Base-by-base conservation (phyloP, 2,113 vertebrate species). In the Perca flavescens region DNA sequence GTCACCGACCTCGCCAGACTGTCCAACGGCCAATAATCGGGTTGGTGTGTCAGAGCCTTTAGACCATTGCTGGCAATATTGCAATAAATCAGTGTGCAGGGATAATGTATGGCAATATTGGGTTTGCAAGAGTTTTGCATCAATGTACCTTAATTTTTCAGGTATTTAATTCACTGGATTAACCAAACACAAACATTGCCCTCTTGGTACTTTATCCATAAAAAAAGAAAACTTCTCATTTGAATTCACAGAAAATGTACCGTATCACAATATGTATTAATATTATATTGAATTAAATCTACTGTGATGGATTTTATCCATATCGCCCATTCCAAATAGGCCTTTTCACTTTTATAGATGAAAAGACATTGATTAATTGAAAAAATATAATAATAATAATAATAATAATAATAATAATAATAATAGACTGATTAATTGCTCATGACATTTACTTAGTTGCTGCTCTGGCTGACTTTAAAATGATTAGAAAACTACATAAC, bases 111-210 rank as follows among this genome's bases (percentile, higher is more conserved):
- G 28, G 13, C 2, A 50, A 43, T 28, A n/a, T n/a, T 56, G 13
- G 21, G 36, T 61, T 61, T 56, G 56, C 40, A 61, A 65, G 34
- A 60, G 22, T 19, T 74, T 40, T 79, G 49, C n/a, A 56, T 40
- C 15, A 22, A 6, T 28, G 10, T 11, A 36, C 28, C 19, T 57
- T 60, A 2, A 40, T 40, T n/a, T 36, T 62, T 63, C 7, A 64
- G 6, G 47, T 31, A 4, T 53, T 52, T 53, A 43, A 52, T 66
- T 64, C 52, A 50, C 8, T 54, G 6, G 16, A 57, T 64, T 52
- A 28, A 58, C 43, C n/a, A 63, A 68, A 60, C 50, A 19, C 75
- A 67, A 25, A 62, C 40, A 17, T 40, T 61, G 31, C 43, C 40
- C 62, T 34, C 28, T 14, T 40, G 40, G 65, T 21, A 12, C 21